Conservation (phyloP, 2,888 invertebrate genomes). For the Rhyacophila evoluta region DNA sequence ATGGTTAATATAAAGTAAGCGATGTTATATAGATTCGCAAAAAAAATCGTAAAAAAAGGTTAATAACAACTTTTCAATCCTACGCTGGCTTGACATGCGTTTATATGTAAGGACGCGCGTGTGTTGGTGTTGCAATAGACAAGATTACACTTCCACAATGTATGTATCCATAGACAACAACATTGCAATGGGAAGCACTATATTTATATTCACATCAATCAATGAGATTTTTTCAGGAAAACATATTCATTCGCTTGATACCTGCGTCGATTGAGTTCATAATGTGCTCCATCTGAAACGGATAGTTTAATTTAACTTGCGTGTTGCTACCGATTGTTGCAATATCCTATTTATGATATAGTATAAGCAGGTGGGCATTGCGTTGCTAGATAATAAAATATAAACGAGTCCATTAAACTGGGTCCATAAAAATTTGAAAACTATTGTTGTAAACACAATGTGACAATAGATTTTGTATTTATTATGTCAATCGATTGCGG, state of each 20-base stretch:
- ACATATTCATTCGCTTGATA: too few relatives aligned
- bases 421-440: background rate
- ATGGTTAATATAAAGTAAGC: too few relatives aligned
- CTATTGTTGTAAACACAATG: background rate
- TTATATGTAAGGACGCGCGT: conserved; percentile 17
- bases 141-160: background rate
- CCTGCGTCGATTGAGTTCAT: too few relatives aligned
- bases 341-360: too few relatives aligned
- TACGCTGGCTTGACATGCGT: background rate
- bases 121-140: conserved; percentile 14
- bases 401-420: too few relatives aligned
- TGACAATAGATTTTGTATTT: background rate
- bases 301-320: too few relatives aligned
- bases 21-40: too few relatives aligned
- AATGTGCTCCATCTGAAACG: too few relatives aligned
- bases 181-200: conserved; percentile 19
- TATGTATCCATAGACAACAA: background rate
- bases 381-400: too few relatives aligned
- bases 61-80: background rate
- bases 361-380: too few relatives aligned
- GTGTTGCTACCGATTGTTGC: too few relatives aligned
- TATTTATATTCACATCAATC: background rate
- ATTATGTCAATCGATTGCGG: background rate
- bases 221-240: background rate
- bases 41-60: conserved; percentile 4